phyloP scores from a whole-genome alignment of 2,797 vertebrate genomes.

The Triplophysa bombifrons region DNA sequence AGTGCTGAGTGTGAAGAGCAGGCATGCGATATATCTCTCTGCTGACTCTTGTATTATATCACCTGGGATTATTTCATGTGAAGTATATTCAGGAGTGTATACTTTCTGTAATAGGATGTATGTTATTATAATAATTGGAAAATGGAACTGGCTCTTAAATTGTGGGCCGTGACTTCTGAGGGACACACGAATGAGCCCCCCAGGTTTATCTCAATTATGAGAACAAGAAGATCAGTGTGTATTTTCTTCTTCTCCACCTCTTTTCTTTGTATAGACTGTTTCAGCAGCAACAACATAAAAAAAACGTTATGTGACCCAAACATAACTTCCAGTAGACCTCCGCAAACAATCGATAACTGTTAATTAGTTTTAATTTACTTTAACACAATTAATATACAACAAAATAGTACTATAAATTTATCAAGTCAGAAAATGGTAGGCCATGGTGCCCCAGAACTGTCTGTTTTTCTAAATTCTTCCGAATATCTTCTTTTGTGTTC shows the following conservation, averaged over 20 bases:
- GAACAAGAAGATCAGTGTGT: background rate
- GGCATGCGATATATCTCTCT: background rate
- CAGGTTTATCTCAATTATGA: background rate
- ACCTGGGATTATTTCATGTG: conserved; percentile 24
- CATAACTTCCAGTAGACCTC: too few species aligned
- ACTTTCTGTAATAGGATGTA: background rate
- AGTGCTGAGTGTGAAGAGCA: conserved; percentile 33
- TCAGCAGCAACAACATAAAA: too few species aligned
- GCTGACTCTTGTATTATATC: conserved; percentile 17
- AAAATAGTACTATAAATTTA: too few species aligned
- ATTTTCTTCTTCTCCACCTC: background rate
- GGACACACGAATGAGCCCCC: too few species aligned
- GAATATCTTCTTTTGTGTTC: too few species aligned
- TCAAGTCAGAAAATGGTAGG: too few species aligned
- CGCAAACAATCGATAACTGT: too few species aligned
- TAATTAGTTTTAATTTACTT: too few species aligned
- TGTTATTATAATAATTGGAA: background rate
- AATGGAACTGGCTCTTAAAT: background rate
- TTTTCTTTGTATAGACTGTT: background rate
- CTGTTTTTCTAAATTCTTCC: too few species aligned
- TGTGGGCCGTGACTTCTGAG: background rate
- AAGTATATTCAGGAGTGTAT: conserved; percentile 1
- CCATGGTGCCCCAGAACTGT: too few species aligned
- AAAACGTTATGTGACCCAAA: too few species aligned
- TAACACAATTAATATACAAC: too few species aligned